Base-by-base conservation (phyloP, 2,888 invertebrate species). In the Zaprionus lineosus region DNA sequence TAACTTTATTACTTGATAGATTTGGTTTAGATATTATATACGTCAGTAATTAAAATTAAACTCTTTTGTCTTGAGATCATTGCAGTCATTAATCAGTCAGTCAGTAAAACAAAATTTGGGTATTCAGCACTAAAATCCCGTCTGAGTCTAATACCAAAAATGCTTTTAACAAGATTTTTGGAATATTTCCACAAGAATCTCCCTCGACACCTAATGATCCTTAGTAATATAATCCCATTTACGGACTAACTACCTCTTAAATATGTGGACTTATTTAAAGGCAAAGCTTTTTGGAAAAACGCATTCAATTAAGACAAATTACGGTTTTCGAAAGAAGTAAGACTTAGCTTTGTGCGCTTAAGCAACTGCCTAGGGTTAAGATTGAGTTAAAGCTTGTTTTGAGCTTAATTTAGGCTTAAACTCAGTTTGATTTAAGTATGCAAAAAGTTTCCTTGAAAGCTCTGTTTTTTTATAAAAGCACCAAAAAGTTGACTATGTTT, bases 311-410 rank as follows among this genome's bases (percentile, higher is more conserved):
- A 39, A 48, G 21, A 2, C 9, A 1, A 19, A 1, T 11, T 8
- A 21, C 16, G 16, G 1, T 7, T 8, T 1, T 12, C n/a, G 19
- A 1, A 4, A 9, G 2, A 40, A 5, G 19, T 9, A 6, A n/a
- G n/a, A 19, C n/a, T 0, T 1, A 9, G 18, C n/a, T 14, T 18
- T 41, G 14, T 1, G 6, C n/a, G n/a, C n/a, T n/a, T n/a, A n/a
- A n/a, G n/a, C n/a, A n/a, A 21, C 33, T 15, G 5, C 9, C 19
- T 26, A 16, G 61, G 52, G 62, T 52, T 62, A 61, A 62, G 11
- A 3, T 19, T 2, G 0, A 18, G 3, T 1, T 1, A 4, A 5
- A 51, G n/a, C n/a, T n/a, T n/a, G n/a, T n/a, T n/a, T n/a, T n/a
- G n/a, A 29, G 29, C 29, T 8, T 8, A 29, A 29, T 9, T 12